Percentiles rank a stretch among this genome's conserved stretches.
phyloP scores from a whole-genome alignment of 2,888 invertebrate genomes.

The Himalopsyche anomala region DNA sequence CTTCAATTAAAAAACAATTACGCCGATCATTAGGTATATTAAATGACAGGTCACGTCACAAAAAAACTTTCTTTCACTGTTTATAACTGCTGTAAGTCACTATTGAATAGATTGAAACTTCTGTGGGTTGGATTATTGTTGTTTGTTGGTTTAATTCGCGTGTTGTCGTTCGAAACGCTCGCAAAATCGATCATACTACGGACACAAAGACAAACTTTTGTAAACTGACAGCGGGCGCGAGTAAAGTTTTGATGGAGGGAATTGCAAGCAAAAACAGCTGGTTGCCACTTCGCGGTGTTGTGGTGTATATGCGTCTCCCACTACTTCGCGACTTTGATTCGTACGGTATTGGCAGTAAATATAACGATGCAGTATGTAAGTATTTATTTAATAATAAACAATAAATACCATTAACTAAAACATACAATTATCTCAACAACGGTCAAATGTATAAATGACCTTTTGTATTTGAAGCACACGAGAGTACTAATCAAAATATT shows the following conservation, averaged over 20 bases:
- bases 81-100: slow-evolving; percentile 11
- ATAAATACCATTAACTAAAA: background rate
- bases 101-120: background rate
- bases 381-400: background rate
- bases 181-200: slow-evolving; percentile 14
- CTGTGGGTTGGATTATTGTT: background rate
- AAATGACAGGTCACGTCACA: background rate
- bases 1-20: slow-evolving; percentile 7
- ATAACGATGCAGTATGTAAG: background rate
- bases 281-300: background rate
- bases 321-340: background rate
- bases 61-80: slow-evolving; percentile 25
- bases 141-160: slow-evolving; percentile 13
- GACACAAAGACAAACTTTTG: slow-evolving; percentile 23
- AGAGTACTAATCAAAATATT: too few relatives aligned
- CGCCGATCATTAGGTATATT: background rate
- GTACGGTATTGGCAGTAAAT: slow-evolving; percentile 13
- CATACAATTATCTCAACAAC: too few relatives aligned
- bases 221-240: slow-evolving; percentile 26
- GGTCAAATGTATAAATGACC: too few relatives aligned
- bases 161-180: slow-evolving; percentile 20
- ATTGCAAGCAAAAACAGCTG: slow-evolving; percentile 30
- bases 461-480: too few relatives aligned
- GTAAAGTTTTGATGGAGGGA: slow-evolving; percentile 17
- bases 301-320: background rate